Evolutionary conservation across 2,888 invertebrate species (phyloP).

Genomic region (Agriopis marginaria): DNA sequence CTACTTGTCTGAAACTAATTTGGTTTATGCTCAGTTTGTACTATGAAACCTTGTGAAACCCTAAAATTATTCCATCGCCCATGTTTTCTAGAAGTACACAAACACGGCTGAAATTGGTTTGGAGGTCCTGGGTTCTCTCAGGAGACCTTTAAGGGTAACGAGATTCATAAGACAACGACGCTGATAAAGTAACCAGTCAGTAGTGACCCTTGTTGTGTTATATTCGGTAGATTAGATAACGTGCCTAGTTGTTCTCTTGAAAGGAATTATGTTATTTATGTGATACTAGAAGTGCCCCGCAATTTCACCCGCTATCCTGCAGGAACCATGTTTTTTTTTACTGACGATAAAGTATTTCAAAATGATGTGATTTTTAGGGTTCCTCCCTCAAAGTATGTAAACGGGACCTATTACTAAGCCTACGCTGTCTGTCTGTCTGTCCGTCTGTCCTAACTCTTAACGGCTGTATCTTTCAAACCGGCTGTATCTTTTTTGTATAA

Average conservation of each 20-base stretch:
- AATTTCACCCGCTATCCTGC: no score
- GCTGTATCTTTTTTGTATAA: no score
- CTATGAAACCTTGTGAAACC: slow-evolving; percentile 1
- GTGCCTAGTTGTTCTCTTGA: not conserved
- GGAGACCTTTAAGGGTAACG: slow-evolving; percentile 24
- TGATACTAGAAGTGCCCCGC: not conserved
- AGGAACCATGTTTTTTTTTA: no score
- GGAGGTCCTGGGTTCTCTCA: slow-evolving; percentile 18
- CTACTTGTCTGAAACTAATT: not conserved
- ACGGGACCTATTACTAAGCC: no score
- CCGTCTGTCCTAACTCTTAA: no score
- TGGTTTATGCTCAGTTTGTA: slow-evolving; percentile 5
- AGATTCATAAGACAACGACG: slow-evolving; percentile 25
- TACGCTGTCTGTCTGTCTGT: no score
- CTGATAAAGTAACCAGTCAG: slow-evolving; percentile 16
- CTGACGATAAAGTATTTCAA: no score
- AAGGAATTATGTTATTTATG: not conserved
- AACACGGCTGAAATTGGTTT: slow-evolving; percentile 25
- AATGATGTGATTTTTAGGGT: no score
- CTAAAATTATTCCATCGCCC: slow-evolving; percentile 5
- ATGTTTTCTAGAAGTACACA: slow-evolving; percentile 20
- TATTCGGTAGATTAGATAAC: slow-evolving; percentile 5
- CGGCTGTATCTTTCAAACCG: no score
- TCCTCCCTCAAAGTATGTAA: no score
- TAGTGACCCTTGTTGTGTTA: not conserved